These are phyloP conservation scores for Caenorhabditis inopinata DNA, from an alignment of 1,140 invertebrate genomes.

Conservation along the genomic window DNA sequence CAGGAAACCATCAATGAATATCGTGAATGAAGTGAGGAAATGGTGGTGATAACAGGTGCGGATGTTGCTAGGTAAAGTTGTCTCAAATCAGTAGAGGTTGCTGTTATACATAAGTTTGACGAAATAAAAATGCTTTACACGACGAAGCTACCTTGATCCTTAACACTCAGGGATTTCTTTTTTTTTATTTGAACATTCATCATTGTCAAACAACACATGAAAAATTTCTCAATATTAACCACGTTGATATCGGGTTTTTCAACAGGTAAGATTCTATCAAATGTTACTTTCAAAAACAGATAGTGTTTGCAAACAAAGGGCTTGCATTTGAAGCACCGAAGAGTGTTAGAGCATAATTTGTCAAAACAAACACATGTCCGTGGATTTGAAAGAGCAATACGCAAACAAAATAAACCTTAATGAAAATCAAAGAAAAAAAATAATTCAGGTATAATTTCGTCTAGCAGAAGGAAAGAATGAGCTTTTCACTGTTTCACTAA, in stretches of 20 bases:
- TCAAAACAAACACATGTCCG: conserved; percentile 21
- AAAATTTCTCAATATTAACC: neutral
- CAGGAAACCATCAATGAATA: neutral
- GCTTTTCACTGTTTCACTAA: too few species aligned
- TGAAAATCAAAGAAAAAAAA: neutral
- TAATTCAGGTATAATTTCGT: neutral
- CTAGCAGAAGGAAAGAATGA: too few species aligned
- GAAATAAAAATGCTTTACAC: too few species aligned
- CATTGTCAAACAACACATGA: too few species aligned
- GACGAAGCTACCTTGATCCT: too few species aligned
- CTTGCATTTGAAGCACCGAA: neutral
- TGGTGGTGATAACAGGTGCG: too few species aligned
- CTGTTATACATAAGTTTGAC: too few species aligned
- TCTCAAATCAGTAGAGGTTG: too few species aligned
- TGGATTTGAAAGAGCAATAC: neutral
- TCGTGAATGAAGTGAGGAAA: neutral
- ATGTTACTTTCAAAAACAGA: neutral
- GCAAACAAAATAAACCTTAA: neutral
- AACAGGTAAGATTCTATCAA: neutral
- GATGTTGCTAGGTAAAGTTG: too few species aligned
- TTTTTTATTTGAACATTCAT: too few species aligned
- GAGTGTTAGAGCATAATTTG: conserved; percentile 18
- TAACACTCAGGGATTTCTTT: neutral
- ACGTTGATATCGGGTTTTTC: neutral
- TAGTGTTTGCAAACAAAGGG: conserved; percentile 10